Conservation (phyloP, 1,140 invertebrate genomes). For the Alviniconcha marisindica region DNA sequence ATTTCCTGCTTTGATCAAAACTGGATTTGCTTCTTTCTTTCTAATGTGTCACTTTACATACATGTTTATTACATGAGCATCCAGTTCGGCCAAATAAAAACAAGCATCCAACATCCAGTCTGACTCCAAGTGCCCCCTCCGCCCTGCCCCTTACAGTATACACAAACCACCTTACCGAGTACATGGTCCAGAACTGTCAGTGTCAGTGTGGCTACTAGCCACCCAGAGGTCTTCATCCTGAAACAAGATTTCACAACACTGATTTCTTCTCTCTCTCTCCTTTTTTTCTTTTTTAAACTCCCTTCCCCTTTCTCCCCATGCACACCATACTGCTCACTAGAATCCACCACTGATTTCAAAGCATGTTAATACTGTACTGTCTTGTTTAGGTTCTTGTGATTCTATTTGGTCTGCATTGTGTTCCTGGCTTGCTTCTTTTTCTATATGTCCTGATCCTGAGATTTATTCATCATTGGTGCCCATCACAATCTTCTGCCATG, state of each 20-base stretch:
- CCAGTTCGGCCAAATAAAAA: too few relatives aligned
- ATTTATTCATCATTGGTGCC: too few relatives aligned
- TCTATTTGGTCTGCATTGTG: too few relatives aligned
- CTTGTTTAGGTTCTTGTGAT: too few relatives aligned
- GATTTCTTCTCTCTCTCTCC: background rate
- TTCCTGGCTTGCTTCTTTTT: too few relatives aligned
- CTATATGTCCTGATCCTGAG: too few relatives aligned
- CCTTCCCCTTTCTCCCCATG: background rate
- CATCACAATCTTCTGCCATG: too few relatives aligned
- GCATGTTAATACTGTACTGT: too few relatives aligned
- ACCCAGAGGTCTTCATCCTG: background rate
- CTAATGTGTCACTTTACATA: background rate
- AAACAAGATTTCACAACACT: background rate
- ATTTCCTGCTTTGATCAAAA: background rate
- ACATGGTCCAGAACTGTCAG: background rate
- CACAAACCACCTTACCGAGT: background rate
- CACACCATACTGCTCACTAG: too few relatives aligned
- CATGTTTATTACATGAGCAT: background rate
- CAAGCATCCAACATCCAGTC: too few relatives aligned
- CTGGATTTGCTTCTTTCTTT: background rate
- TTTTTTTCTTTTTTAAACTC: background rate
- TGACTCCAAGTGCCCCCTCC: background rate
- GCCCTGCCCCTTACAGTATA: too few relatives aligned
- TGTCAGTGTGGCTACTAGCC: background rate
- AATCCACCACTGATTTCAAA: too few relatives aligned